Percentiles rank a stretch among this genome's conserved stretches.
phyloP scores from a whole-genome alignment of 2,888 invertebrate species.

The Rugalucina vietnamica region DNA sequence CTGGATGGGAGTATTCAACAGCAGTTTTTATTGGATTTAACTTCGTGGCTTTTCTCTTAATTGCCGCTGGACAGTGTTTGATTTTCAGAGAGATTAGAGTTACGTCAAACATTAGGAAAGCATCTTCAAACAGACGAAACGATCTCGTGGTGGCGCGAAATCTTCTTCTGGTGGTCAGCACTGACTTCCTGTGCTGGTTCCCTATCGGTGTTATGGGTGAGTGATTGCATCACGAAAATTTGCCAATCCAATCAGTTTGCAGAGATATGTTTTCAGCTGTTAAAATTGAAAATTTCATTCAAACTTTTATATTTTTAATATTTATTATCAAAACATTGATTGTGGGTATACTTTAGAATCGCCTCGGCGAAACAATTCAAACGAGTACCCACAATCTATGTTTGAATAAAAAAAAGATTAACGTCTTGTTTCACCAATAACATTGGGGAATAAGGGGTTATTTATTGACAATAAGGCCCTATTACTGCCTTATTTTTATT shows the following conservation, averaged over 20 bases:
- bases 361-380: no score
- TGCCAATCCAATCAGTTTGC: background rate
- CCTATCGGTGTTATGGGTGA: slow-evolving; percentile 64
- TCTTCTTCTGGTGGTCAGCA: slow-evolving; percentile 76
- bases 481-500: no score
- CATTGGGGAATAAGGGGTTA: no score
- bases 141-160: slow-evolving; percentile 74
- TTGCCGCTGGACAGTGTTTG: slow-evolving; percentile 77
- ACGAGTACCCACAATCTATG: no score
- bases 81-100: slow-evolving; percentile 76
- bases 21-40: slow-evolving; percentile 80
- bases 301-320: background rate
- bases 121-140: background rate
- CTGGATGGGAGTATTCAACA: slow-evolving; percentile 82
- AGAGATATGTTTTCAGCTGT: no score
- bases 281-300: no score
- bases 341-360: background rate
- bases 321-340: background rate
- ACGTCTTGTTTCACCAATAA: background rate
- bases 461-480: no score
- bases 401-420: no score
- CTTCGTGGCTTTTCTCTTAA: slow-evolving; percentile 75
- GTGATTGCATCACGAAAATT: background rate
- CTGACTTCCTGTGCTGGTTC: slow-evolving; percentile 79
- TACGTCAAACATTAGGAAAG: slow-evolving; percentile 26